Evolutionary conservation across 2,113 vertebrate species (phyloP).

Genomic region (Rousettus leschenaultii): DNA sequence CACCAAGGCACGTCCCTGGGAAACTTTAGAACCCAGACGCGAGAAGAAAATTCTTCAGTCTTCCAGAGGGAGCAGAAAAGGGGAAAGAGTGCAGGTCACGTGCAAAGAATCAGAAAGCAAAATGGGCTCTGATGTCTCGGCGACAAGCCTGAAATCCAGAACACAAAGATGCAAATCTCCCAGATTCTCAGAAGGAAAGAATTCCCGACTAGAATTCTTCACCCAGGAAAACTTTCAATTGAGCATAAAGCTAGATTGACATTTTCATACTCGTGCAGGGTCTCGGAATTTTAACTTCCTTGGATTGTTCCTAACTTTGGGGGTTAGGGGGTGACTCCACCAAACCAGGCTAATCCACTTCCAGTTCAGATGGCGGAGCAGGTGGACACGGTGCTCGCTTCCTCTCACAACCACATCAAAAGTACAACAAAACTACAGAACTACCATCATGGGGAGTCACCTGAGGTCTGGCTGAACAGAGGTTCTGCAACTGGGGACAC

Average conservation of each 20-base stretch:
- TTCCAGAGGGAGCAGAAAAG: rapidly evolving
- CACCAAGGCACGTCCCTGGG: rapidly evolving
- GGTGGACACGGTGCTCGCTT: no score
- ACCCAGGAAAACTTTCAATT: not conserved
- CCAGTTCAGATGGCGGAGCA: no score
- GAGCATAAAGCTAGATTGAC: rapidly evolving
- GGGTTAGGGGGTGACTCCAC: no score
- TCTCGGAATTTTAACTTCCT: rapidly evolving
- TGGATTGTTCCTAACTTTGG: rapidly evolving
- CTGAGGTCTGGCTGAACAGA: no score
- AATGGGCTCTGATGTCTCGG: rapidly evolving
- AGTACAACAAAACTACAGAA: no score
- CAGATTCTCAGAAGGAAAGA: rapidly evolving
- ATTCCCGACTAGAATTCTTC: not conserved
- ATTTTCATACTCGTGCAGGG: no score
- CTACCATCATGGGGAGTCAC: no score
- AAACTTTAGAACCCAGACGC: not conserved
- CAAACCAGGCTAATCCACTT: no score
- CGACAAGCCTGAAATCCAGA: not conserved
- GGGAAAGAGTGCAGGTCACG: not conserved
- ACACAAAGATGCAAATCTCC: rapidly evolving
- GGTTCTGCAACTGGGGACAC: no score
- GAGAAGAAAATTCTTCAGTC: rapidly evolving
- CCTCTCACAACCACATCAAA: no score
- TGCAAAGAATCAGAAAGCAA: not conserved